phyloP scores from a whole-genome alignment of 2,888 invertebrate species.

The Metellina segmentata region DNA sequence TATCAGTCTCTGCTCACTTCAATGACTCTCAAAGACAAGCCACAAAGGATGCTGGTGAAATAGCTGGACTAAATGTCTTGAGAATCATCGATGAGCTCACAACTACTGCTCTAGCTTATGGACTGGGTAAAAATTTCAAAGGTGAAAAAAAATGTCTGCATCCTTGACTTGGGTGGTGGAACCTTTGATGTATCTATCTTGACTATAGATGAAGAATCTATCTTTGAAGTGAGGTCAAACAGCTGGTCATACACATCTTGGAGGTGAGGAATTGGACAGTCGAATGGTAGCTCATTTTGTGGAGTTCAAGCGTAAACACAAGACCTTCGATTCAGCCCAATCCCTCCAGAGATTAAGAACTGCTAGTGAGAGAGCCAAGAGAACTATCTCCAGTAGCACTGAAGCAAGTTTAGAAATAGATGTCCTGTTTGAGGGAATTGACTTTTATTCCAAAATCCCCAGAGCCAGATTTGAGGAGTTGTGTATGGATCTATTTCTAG shows the following conservation, averaged over 20 bases:
- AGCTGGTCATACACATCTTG: constrained; percentile 91
- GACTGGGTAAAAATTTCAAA: constrained; percentile 82
- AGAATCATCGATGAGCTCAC: constrained; percentile 85
- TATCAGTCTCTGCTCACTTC: constrained; percentile 89
- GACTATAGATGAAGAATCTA: constrained; percentile 82
- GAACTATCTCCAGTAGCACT: constrained; percentile 88
- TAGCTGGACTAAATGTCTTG: constrained; percentile 91
- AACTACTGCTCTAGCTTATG: constrained; percentile 80
- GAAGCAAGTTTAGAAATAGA: constrained; percentile 83
- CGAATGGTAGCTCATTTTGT: constrained; percentile 85
- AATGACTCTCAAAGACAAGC: constrained; percentile 87
- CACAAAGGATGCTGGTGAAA: constrained; percentile 94
- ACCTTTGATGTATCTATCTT: constrained; percentile 82
- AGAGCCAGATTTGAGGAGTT: constrained; percentile 88
- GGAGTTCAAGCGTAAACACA: constrained; percentile 85
- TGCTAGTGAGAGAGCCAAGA: constrained; percentile 89
- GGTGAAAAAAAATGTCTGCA: constrained; percentile 83
- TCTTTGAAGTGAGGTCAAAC: constrained; percentile 91
- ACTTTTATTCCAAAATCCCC: constrained; percentile 78
- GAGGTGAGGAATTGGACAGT: constrained; percentile 86
- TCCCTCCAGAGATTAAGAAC: constrained; percentile 83
- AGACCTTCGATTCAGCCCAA: constrained; percentile 83
- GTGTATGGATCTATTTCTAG: constrained; percentile 87
- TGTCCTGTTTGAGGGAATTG: constrained; percentile 78
- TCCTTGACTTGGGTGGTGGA: constrained; percentile 84